Conservation (phyloP, 2,888 invertebrate species). For the Crossocerus cetratus region DNA sequence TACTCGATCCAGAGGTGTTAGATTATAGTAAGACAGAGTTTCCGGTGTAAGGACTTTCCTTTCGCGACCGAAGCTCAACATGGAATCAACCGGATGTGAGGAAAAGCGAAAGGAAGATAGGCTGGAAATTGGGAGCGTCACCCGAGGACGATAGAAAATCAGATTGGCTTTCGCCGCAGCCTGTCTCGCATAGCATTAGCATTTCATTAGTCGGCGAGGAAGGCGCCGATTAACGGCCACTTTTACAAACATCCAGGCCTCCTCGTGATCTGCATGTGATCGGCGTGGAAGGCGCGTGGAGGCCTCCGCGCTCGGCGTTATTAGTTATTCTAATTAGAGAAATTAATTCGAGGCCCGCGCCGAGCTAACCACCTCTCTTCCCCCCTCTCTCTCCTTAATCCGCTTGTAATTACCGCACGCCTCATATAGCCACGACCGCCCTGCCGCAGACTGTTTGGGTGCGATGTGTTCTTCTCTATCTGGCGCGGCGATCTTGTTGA, state of each 20-base stretch:
- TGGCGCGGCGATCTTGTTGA: background rate
- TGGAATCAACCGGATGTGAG: too few species aligned
- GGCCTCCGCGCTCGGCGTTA: constrained; percentile 3
- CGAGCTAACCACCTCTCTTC: background rate
- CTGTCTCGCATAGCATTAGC: background rate
- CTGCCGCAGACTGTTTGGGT: constrained; percentile 3
- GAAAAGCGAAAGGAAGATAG: too few species aligned
- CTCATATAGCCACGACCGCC: constrained; percentile 15
- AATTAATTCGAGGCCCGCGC: constrained; percentile 27
- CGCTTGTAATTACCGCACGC: constrained; percentile 16
- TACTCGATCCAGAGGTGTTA: too few species aligned
- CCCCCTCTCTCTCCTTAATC: constrained; percentile 9
- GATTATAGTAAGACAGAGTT: too few species aligned
- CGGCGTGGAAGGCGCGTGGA: background rate
- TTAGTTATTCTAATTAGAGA: constrained; percentile 46
- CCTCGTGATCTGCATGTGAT: background rate
- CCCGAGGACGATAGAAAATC: background rate
- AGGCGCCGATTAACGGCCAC: background rate
- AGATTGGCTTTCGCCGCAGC: background rate
- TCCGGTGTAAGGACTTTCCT: too few species aligned
- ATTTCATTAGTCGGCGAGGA: background rate
- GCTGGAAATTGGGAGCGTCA: background rate
- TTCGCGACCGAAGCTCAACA: too few species aligned
- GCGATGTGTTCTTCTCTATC: background rate
- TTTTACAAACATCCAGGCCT: background rate